phyloP scores from a whole-genome alignment of 2,888 invertebrate genomes.

The Tipula unca region DNA sequence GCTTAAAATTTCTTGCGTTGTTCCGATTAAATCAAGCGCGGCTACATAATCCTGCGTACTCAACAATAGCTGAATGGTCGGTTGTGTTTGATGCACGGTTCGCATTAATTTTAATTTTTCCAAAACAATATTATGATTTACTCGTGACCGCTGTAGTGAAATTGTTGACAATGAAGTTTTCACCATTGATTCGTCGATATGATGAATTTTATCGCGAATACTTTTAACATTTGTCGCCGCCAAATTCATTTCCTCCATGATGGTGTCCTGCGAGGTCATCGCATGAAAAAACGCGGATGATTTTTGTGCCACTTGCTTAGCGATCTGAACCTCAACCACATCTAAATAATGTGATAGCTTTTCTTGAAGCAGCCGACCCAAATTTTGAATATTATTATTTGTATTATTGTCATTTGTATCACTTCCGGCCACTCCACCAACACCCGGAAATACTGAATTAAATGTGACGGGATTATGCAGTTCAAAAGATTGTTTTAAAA shows the following conservation, averaged over 20 bases:
- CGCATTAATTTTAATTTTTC: slow-evolving; percentile 83
- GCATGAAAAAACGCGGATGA: slow-evolving; percentile 97
- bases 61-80: slow-evolving; percentile 88
- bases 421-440: slow-evolving; percentile 29
- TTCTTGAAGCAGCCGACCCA: slow-evolving; percentile 70
- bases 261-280: slow-evolving; percentile 95
- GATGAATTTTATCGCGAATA: slow-evolving; percentile 64
- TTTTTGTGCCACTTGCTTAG: slow-evolving; percentile 81
- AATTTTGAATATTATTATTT: slow-evolving; percentile 32
- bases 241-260: slow-evolving; percentile 88
- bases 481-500: slow-evolving; percentile 69
- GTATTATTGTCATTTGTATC: slow-evolving; percentile 29
- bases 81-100: slow-evolving; percentile 95
- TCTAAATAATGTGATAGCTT: slow-evolving; percentile 90
- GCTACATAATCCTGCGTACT: slow-evolving; percentile 96
- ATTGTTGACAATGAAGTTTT: slow-evolving; percentile 72
- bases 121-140: slow-evolving; percentile 56
- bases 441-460: slow-evolving; percentile 71
- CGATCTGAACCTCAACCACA: slow-evolving; percentile 88
- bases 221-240: slow-evolving; percentile 68
- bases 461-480: slow-evolving; percentile 75
- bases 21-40: slow-evolving; percentile 91
- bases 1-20: slow-evolving; percentile 87
- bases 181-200: slow-evolving; percentile 70
- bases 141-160: slow-evolving; percentile 55